Percentiles rank a stretch among this genome's conserved stretches.
Conservation (phyloP, 2,888 invertebrate genomes). For the Chironomus riparius region DNA sequence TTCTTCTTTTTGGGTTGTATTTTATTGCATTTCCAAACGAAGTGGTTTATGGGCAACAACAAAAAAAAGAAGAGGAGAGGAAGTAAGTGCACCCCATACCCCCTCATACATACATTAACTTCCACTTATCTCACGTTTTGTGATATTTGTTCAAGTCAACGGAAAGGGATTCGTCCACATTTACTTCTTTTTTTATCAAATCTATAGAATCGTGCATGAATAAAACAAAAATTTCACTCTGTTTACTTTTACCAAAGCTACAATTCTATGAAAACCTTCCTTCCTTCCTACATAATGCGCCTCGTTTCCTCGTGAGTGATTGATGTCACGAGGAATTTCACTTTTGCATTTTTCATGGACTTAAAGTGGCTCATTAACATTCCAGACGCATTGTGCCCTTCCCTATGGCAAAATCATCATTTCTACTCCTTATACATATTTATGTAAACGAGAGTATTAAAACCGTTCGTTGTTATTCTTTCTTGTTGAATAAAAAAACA, state of each 20-base stretch:
- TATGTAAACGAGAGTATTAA: neutral
- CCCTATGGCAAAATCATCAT: neutral
- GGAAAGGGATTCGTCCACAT: no score
- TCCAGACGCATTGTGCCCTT: neutral
- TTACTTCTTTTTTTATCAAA: neutral
- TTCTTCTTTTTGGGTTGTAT: neutral
- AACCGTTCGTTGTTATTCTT: no score
- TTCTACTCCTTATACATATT: neutral
- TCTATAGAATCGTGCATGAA: neutral
- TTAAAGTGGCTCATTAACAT: conserved; percentile 1
- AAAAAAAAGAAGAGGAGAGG: neutral
- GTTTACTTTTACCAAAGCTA: neutral
- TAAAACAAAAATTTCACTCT: neutral
- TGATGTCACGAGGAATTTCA: conserved; percentile 1
- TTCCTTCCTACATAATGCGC: neutral
- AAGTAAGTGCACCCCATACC: neutral
- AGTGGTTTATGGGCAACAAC: neutral
- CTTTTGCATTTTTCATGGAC: neutral
- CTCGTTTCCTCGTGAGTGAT: neutral
- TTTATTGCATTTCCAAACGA: neutral
- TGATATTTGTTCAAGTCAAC: no score
- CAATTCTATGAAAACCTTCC: neutral
- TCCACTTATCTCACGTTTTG: no score
- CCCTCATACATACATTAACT: neutral
- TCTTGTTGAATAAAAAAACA: no score